Evolutionary conservation across 1,140 invertebrate species (phyloP).

Genomic region (Drosophila biarmipes): DNA sequence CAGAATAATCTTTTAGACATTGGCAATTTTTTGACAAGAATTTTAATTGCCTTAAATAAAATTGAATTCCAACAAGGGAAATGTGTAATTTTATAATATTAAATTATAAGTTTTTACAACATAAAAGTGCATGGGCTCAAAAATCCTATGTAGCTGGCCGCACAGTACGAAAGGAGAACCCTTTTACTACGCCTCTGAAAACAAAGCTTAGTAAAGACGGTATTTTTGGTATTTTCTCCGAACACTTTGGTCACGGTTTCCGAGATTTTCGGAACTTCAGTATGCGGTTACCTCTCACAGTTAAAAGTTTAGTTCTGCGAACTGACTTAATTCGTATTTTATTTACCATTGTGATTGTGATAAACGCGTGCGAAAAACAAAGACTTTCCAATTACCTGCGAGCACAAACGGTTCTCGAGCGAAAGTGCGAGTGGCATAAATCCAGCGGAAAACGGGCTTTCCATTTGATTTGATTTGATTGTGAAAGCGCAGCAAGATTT

Average conservation of each 20-base stretch:
- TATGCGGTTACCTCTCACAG: constrained; percentile 14
- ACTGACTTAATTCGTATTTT: constrained; percentile 18
- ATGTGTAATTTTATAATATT: no score
- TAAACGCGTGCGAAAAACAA: constrained; percentile 33
- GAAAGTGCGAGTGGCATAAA: constrained; percentile 4
- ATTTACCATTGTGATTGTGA: constrained; percentile 12
- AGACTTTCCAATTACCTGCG: constrained; percentile 23
- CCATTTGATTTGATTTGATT: constrained; percentile 23
- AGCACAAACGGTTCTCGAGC: constrained; percentile 8
- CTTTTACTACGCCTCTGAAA: background rate
- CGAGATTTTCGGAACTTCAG: background rate
- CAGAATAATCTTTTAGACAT: no score
- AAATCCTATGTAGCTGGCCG: no score
- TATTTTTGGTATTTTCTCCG: background rate
- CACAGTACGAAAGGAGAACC: background rate
- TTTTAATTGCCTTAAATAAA: no score
- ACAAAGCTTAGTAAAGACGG: background rate
- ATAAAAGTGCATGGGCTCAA: no score
- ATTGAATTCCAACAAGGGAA: no score
- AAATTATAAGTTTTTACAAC: no score
- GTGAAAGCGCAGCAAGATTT: constrained; percentile 44
- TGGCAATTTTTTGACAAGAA: background rate
- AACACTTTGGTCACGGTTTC: background rate
- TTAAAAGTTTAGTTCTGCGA: constrained; percentile 18
- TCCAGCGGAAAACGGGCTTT: background rate